Evolutionary conservation across 2,797 vertebrate genomes (phyloP).

Genomic region (Oceanodroma leucorhoa): DNA sequence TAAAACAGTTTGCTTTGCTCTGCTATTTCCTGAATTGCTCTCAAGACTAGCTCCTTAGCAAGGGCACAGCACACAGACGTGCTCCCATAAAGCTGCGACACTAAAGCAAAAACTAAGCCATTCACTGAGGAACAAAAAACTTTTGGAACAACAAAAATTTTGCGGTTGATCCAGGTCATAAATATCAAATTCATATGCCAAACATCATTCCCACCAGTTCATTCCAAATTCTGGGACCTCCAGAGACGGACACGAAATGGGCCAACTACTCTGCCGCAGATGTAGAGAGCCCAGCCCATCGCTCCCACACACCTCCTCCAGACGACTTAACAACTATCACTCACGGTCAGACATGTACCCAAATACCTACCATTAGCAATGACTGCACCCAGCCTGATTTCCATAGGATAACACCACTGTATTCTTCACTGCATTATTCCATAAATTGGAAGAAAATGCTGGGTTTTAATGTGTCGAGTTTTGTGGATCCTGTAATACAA

Average conservation of each 20-base stretch:
- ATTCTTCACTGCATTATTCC: neutral
- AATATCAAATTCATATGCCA: neutral
- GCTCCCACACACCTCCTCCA: neutral
- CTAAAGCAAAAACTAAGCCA: neutral
- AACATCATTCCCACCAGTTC: neutral
- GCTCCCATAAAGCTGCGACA: no score
- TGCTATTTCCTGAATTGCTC: neutral
- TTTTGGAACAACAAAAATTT: neutral
- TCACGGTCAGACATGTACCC: neutral
- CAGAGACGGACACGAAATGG: rapidly evolving
- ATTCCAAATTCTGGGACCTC: neutral
- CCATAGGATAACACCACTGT: neutral
- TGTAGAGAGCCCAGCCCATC: neutral
- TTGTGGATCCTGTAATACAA: neutral
- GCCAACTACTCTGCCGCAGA: rapidly evolving
- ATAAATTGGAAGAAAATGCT: neutral
- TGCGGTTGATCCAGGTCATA: neutral
- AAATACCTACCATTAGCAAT: neutral
- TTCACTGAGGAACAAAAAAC: neutral
- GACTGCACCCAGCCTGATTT: neutral
- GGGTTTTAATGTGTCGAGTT: rapidly evolving
- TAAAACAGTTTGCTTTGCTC: neutral
- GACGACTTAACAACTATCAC: neutral
- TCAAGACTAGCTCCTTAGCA: neutral
- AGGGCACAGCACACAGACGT: neutral